A percentile compares a stretch with the other conserved stretches of the same genome.
These are phyloP conservation scores for Calidris pugnax DNA, from an alignment of 2,113 vertebrate genomes.

Conservation along the genomic window DNA sequence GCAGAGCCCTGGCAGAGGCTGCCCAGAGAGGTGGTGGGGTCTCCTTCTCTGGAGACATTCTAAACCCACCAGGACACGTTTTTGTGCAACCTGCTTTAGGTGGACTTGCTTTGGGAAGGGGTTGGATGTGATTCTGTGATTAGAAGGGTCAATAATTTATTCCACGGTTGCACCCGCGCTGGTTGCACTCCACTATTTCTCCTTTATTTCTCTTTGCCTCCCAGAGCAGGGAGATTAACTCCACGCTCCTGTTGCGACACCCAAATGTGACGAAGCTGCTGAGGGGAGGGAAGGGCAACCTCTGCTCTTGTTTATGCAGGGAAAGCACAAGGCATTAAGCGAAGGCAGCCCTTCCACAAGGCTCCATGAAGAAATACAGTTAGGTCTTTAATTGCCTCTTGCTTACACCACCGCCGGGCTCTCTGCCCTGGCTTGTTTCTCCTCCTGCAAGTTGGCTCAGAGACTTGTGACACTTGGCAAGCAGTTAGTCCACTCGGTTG, in stretches of 20 bases:
- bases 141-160: accelerated
- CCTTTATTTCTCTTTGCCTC: not conserved
- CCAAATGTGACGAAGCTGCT: not conserved
- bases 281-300: not conserved
- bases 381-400: not conserved
- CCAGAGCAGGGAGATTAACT: not conserved
- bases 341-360: not conserved
- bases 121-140: too few species aligned
- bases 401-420: not conserved
- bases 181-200: not conserved
- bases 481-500: accelerated
- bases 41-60: too few species aligned
- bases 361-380: not conserved
- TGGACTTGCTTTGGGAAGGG: too few species aligned
- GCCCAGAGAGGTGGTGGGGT: too few species aligned
- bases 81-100: too few species aligned
- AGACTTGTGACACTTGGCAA: not conserved
- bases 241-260: not conserved
- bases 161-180: accelerated
- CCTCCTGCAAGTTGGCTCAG: not conserved
- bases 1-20: too few species aligned
- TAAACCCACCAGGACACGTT: too few species aligned
- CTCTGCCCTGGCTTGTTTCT: constrained; percentile 29
- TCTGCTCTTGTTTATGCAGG: not conserved
- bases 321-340: not conserved